Conservation (phyloP, 2,113 vertebrate genomes). For the Hucho hucho region DNA sequence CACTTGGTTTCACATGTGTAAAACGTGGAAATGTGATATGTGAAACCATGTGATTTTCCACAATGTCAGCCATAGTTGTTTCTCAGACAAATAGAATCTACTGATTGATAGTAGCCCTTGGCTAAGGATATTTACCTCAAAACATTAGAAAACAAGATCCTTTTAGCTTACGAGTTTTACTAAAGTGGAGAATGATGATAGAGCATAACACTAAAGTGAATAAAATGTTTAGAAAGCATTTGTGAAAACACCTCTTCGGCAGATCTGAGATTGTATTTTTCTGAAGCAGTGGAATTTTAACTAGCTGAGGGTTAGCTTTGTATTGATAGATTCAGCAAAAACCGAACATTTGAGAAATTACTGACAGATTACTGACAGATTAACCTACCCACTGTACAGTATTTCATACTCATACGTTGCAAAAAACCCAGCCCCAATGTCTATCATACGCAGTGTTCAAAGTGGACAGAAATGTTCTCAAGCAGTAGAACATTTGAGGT, state of each 20-base stretch:
- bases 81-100: conserved; percentile 7
- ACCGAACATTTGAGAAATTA: not conserved
- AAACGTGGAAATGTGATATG: too few relatives aligned
- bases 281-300: not conserved
- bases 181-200: not conserved
- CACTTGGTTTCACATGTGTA: too few relatives aligned
- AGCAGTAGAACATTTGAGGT: not conserved
- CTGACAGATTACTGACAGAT: too few relatives aligned
- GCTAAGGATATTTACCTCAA: not conserved
- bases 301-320: not conserved
- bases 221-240: conserved; percentile 12
- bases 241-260: conserved; percentile 13
- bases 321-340: not conserved
- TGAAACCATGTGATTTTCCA: too few relatives aligned
- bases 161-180: conserved; percentile 13
- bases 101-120: not conserved
- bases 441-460: not conserved
- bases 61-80: not conserved
- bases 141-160: conserved; percentile 1
- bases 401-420: not conserved
- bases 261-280: not conserved
- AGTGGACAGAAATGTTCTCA: too few relatives aligned
- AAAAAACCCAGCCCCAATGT: not conserved
- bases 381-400: not conserved
- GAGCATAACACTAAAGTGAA: conserved; percentile 9